Evolutionary conservation across 2,888 invertebrate genomes (phyloP).

Genomic region (Yponomeuta evonymella): DNA sequence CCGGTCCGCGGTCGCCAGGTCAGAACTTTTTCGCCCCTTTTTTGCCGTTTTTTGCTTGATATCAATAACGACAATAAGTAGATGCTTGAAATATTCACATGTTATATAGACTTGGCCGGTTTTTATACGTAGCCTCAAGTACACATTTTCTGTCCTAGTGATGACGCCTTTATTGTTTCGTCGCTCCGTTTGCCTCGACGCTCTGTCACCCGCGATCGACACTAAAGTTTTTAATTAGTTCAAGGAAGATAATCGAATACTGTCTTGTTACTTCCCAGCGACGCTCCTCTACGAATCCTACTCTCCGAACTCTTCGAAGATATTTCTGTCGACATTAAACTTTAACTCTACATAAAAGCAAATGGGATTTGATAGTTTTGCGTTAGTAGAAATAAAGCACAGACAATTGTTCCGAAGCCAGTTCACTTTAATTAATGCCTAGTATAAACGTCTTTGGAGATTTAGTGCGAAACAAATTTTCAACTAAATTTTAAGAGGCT

Average conservation of each 20-base stretch:
- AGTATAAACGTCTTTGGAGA: no score
- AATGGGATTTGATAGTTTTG: neutral
- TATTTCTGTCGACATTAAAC: constrained; percentile 3
- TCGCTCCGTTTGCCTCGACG: constrained; percentile 9
- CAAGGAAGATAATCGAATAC: constrained; percentile 56
- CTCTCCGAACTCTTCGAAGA: neutral
- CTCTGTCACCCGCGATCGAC: constrained; percentile 16
- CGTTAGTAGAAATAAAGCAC: neutral
- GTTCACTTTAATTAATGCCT: no score
- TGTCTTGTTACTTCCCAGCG: constrained; percentile 41
- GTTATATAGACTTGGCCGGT: no score
- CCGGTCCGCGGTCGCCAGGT: no score
- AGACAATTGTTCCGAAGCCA: neutral
- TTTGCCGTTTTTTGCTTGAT: no score
- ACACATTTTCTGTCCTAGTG: neutral
- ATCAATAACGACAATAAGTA: no score
- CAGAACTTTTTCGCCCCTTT: no score
- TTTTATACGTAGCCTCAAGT: neutral
- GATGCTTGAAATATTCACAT: no score
- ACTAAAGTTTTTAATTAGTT: constrained; percentile 67
- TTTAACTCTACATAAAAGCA: constrained; percentile 1
- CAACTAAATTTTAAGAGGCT: no score
- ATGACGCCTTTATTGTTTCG: constrained; percentile 5
- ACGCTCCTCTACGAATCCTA: constrained; percentile 1
- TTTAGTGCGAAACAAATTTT: no score